A percentile compares a stretch with the other conserved stretches of the same genome.
These are phyloP conservation scores for Celastrina argiolus DNA, from an alignment of 2,888 invertebrate genomes.

Conservation along the genomic window DNA sequence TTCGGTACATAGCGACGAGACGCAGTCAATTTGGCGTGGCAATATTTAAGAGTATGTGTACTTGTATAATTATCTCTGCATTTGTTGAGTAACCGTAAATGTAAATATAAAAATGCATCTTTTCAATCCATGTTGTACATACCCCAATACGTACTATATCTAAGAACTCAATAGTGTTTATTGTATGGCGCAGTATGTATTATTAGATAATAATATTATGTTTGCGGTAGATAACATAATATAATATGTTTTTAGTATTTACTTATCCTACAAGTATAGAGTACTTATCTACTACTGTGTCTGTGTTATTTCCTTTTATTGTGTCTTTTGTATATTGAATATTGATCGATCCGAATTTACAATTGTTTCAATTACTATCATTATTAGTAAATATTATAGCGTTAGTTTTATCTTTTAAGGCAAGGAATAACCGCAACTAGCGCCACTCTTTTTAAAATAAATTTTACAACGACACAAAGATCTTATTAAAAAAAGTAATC, in stretches of 20 bases:
- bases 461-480: no score
- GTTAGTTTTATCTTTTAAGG: no score
- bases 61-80: no score
- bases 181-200: background rate
- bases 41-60: no score
- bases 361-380: background rate
- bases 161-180: background rate
- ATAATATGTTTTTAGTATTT: background rate
- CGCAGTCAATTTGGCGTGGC: no score
- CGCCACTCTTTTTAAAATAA: no score
- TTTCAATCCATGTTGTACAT: background rate
- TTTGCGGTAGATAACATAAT: background rate
- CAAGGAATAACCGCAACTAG: no score
- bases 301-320: background rate
- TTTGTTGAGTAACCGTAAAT: no score
- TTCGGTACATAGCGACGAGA: background rate
- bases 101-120: no score
- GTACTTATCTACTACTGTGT: background rate
- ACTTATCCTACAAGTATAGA: background rate
- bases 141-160: no score
- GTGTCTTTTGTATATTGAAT: background rate
- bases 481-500: no score
- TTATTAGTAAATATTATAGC: no score
- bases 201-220: background rate
- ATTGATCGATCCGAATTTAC: background rate